Evolutionary conservation across 2,797 vertebrate genomes (phyloP).

Genomic region (Tenualosa ilisha): DNA sequence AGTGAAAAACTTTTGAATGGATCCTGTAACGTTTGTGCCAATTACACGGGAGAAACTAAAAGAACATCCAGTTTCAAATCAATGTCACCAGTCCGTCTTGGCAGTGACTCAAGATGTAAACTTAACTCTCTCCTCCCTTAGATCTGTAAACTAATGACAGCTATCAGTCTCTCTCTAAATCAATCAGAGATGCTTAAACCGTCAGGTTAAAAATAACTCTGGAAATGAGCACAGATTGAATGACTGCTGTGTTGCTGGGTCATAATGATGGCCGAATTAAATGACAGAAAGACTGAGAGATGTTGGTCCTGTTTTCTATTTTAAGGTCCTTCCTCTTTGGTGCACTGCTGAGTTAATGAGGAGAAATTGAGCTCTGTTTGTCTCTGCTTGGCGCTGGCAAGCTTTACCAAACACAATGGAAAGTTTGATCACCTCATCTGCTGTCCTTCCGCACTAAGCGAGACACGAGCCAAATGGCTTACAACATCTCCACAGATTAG

Average conservation of each 20-base stretch:
- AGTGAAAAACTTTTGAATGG: constrained; percentile 1
- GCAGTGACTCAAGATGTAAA: background rate
- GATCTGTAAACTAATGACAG: background rate
- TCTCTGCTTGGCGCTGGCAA: background rate
- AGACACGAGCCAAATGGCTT: background rate
- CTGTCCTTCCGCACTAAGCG: background rate
- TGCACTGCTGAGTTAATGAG: background rate
- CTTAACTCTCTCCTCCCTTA: background rate
- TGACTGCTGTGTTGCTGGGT: background rate
- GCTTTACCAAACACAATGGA: background rate
- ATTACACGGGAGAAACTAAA: background rate
- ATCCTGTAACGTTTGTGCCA: background rate
- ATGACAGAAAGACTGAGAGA: background rate
- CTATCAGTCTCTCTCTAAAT: background rate
- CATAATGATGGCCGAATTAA: background rate
- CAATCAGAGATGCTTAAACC: background rate
- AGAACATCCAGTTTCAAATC: constrained; percentile 19
- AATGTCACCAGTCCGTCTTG: background rate
- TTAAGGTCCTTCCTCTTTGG: background rate
- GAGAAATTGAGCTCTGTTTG: background rate
- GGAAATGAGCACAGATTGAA: background rate
- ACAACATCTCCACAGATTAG: background rate
- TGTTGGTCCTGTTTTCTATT: background rate
- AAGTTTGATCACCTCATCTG: background rate
- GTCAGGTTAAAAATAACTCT: background rate